Percentiles rank a stretch among this genome's conserved stretches.
Evolutionary conservation across 1,140 invertebrate genomes (phyloP).

Genomic region (Hestina assimilis): DNA sequence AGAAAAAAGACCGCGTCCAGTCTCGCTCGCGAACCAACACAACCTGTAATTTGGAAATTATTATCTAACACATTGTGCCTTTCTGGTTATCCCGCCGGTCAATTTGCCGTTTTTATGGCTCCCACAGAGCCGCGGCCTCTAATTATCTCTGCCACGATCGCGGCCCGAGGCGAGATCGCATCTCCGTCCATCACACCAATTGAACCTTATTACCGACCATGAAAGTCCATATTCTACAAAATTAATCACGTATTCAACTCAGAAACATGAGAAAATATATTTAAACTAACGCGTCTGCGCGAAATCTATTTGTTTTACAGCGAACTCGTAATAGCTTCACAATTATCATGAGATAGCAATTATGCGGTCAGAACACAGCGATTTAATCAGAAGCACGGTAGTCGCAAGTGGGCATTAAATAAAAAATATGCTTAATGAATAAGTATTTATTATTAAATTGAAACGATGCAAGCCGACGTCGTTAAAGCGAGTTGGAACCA

Average conservation of each 20-base stretch:
- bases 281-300: conserved; percentile 63
- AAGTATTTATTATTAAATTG: conserved; percentile 29
- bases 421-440: conserved; percentile 30
- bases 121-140: conserved; percentile 73
- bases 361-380: conserved; percentile 15
- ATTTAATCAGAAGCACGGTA: conserved; percentile 28
- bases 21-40: conserved; percentile 69
- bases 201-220: conserved; percentile 30
- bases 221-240: conserved; percentile 36
- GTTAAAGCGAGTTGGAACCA: conserved; percentile 36
- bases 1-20: conserved; percentile 64
- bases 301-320: conserved; percentile 72
- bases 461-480: conserved; percentile 32
- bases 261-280: conserved; percentile 73
- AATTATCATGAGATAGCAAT: conserved; percentile 33
- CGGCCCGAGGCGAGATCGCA: conserved; percentile 52
- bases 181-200: conserved; percentile 18
- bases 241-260: conserved; percentile 29
- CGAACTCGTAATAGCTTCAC: conserved; percentile 47
- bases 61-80: conserved; percentile 79
- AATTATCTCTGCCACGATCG: conserved; percentile 74
- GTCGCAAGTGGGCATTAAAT: conserved; percentile 20
- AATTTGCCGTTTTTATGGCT: conserved; percentile 78
- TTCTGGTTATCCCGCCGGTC: conserved; percentile 77
- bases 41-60: conserved; percentile 79